phyloP scores from a whole-genome alignment of 2,888 invertebrate species.

The Anarsia innoxiella region DNA sequence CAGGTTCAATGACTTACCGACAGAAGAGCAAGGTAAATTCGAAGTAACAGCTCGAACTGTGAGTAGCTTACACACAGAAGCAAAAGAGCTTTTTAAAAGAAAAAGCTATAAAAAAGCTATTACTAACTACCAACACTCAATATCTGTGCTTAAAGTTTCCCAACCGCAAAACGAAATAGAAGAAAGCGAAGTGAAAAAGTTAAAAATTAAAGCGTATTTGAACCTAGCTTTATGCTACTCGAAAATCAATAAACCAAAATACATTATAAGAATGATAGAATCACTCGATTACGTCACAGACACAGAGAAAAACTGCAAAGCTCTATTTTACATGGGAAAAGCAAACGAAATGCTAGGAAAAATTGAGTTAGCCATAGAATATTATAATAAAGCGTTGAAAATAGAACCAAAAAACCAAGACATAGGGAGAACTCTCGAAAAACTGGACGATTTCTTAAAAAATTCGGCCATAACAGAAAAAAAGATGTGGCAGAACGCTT shows the following conservation, averaged over 20 bases:
- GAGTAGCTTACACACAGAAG: conserved; percentile 40
- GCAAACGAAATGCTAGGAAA: conserved; percentile 47
- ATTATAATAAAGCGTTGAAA: conserved; percentile 55
- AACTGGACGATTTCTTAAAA: conserved; percentile 39
- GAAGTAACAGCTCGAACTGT: conserved; percentile 45
- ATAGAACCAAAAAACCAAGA: conserved; percentile 60
- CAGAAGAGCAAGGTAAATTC: conserved; percentile 48
- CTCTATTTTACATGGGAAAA: conserved; percentile 48
- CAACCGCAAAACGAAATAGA: conserved; percentile 34
- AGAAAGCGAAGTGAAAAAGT: conserved; percentile 33
- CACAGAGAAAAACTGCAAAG: conserved; percentile 52
- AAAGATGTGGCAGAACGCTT: conserved; percentile 50
- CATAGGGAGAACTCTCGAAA: conserved; percentile 43
- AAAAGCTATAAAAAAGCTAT: conserved; percentile 40
- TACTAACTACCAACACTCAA: conserved; percentile 48
- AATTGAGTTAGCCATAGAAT: conserved; percentile 39
- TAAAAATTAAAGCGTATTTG: conserved; percentile 41
- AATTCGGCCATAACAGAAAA: conserved; percentile 35
- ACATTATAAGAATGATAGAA: conserved; percentile 50
- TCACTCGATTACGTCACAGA: conserved; percentile 43
- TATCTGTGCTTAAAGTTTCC: conserved; percentile 40
- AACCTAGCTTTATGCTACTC: conserved; percentile 58
- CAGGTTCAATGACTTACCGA: conserved; percentile 58
- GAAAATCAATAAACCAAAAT: conserved; percentile 50
- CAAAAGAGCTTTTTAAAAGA: conserved; percentile 40